Evolutionary conservation across 2,888 invertebrate species (phyloP).

Genomic region (Drosophila percnosoma): DNA sequence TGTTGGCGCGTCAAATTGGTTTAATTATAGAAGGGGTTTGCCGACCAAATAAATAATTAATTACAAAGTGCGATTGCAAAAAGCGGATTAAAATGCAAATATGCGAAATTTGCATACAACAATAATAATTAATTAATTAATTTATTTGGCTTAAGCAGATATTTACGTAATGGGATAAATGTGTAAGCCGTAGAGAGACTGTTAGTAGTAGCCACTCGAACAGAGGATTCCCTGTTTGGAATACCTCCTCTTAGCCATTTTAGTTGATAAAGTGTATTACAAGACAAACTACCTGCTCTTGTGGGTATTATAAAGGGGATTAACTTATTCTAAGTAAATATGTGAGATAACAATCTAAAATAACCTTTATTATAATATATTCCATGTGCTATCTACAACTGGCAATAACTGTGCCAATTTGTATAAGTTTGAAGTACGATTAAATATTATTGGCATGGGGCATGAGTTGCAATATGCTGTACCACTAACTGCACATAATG

Average conservation of each 20-base stretch:
- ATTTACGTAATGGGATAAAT: slow-evolving; percentile 18
- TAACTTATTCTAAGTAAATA: no score
- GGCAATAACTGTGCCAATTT: not conserved
- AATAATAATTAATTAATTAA: slow-evolving; percentile 33
- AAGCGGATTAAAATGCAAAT: slow-evolving; percentile 3
- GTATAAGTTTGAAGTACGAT: not conserved
- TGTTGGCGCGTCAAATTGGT: slow-evolving; percentile 14
- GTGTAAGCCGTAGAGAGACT: not conserved
- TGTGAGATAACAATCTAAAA: no score
- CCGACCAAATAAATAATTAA: slow-evolving; percentile 23
- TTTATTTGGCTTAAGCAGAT: slow-evolving; percentile 1
- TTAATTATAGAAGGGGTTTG: not conserved
- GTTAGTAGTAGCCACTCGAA: not conserved
- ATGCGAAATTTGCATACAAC: slow-evolving; percentile 29
- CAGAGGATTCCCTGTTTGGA: not conserved
- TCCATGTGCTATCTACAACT: not conserved
- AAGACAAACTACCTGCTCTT: not conserved
- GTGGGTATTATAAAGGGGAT: not conserved
- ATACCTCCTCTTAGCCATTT: not conserved
- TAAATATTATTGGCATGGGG: not conserved
- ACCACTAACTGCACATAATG: slow-evolving; percentile 32
- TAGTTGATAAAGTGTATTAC: no score
- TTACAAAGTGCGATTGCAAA: slow-evolving; percentile 5
- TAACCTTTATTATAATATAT: not conserved
- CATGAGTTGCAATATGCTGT: slow-evolving; percentile 42